These are phyloP conservation scores for Saccostrea glomerata DNA, from an alignment of 1,140 invertebrate genomes.

Conservation along the genomic window DNA sequence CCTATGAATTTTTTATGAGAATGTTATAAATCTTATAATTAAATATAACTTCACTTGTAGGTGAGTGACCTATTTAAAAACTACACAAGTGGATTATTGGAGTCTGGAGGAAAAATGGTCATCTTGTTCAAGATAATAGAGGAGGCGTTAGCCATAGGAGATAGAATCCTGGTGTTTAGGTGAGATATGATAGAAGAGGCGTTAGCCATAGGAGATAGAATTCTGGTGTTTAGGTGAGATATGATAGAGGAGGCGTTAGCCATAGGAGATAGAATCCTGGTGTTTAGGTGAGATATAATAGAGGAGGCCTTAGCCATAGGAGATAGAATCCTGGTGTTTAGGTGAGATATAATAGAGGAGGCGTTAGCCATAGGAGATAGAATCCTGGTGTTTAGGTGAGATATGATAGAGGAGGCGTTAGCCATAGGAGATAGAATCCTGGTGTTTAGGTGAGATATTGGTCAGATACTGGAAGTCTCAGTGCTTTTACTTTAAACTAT, in stretches of 20 bases:
- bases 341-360: constrained; percentile 88
- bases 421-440: constrained; percentile 92
- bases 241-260: too few species aligned
- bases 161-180: constrained; percentile 95
- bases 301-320: constrained; percentile 82
- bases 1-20: too few species aligned
- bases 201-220: too few species aligned
- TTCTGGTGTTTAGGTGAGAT: too few species aligned
- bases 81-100: constrained; percentile 92
- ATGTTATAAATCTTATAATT: not conserved
- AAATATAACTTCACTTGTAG: constrained; percentile 75
- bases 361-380: constrained; percentile 92
- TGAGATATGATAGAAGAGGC: constrained; percentile 46
- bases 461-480: not conserved
- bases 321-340: too few species aligned
- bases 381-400: constrained; percentile 90
- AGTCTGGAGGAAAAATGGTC: constrained; percentile 97
- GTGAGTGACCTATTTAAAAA: constrained; percentile 91
- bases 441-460: constrained; percentile 85
- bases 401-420: constrained; percentile 89
- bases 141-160: constrained; percentile 91
- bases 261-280: too few species aligned
- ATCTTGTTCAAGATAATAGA: constrained; percentile 95
- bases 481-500: too few species aligned
- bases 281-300: constrained; percentile 82